Evolutionary conservation across 2,888 invertebrate species (phyloP), one percentile per base, ranked within the genome.

Genomic region (Temnothorax unifasciatus): DNA sequence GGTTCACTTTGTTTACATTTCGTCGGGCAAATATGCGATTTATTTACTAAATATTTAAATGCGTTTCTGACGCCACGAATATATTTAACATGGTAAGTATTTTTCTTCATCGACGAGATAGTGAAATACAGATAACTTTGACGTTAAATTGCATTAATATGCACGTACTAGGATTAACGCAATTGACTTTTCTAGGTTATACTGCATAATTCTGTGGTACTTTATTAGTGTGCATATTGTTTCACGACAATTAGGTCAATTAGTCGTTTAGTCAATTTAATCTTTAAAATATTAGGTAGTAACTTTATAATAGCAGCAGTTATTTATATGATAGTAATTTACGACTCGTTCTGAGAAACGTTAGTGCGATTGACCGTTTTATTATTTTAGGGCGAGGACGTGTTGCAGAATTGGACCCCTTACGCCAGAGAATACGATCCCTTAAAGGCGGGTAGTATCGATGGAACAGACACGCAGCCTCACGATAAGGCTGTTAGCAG

Each of bases 371-470:
- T 34, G 4, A 59, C 44, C 3, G 44, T 11, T 21, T 73, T 66
- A 6, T 59, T 59, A 0, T 75, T 77, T 61, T 8, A 90, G 90
- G 21, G 3, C 15, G 79, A 79, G 0, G 66, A 85, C 29, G 11
- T 34, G 11, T 50, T 84, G n/a, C 88, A 94, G 87, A 93, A 94
- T 81, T 96, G 96, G 96, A 95, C 95, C 41, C 95, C 96, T 69
- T 96, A 95, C 90, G 96, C 96, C 6, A 96, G 96, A 91, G 93
- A 94, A 18, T 98, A 98, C 92, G 96, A 98, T 94, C 98, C 98
- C 0, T 95, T 98, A 76, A 97, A 97, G 95, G 97, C 97, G 83
- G 98, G 98, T 9, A 98, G 98, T 82, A 98, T 98, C 69, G 98
- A 98, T 95, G 97, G 98, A 91, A 98, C 98, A 0, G 98, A 98